phyloP scores from a whole-genome alignment of 2,113 vertebrate species.

The Ellobius talpinus region DNA sequence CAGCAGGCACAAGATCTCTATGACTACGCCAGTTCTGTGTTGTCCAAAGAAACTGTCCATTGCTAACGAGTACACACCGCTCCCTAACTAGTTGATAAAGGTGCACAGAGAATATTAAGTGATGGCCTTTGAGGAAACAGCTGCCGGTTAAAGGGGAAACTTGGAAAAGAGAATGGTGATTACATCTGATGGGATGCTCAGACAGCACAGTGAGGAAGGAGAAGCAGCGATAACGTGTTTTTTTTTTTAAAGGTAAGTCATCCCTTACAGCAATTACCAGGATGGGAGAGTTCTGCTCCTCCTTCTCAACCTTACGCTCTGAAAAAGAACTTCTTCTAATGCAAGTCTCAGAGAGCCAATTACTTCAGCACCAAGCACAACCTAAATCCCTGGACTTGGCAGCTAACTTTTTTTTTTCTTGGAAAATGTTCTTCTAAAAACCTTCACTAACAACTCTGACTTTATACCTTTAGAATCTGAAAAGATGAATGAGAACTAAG shows the following conservation, averaged over 20 bases:
- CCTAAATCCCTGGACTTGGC: slow-evolving; percentile 60
- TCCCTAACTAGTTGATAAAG: slow-evolving; percentile 61
- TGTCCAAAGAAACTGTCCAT: slow-evolving; percentile 53
- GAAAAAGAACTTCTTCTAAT: slow-evolving; percentile 53
- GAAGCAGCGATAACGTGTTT: neutral
- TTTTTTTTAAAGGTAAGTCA: slow-evolving; percentile 65
- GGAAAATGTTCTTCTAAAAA: slow-evolving; percentile 72
- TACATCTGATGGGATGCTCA: slow-evolving; percentile 31
- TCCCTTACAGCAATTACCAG: slow-evolving; percentile 70
- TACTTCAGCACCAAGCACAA: slow-evolving; percentile 67
- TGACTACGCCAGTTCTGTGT: slow-evolving; percentile 57
- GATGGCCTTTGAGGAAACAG: slow-evolving; percentile 58
- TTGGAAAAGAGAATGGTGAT: slow-evolving; percentile 2
- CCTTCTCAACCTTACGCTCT: slow-evolving; percentile 56
- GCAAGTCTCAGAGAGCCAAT: slow-evolving; percentile 72
- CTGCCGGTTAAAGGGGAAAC: slow-evolving; percentile 43
- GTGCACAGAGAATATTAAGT: slow-evolving; percentile 63
- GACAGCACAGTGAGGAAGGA: neutral
- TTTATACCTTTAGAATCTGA: slow-evolving; percentile 61
- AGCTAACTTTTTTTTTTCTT: slow-evolving; percentile 54
- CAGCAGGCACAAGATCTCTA: slow-evolving; percentile 58
- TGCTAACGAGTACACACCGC: slow-evolving; percentile 32
- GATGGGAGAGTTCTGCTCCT: slow-evolving; percentile 57
- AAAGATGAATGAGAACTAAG: slow-evolving; percentile 67
- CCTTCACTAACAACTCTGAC: slow-evolving; percentile 70